These are phyloP conservation scores for Lasioglossum pauxillum DNA, from an alignment of 2,888 invertebrate genomes.

Conservation along the genomic window DNA sequence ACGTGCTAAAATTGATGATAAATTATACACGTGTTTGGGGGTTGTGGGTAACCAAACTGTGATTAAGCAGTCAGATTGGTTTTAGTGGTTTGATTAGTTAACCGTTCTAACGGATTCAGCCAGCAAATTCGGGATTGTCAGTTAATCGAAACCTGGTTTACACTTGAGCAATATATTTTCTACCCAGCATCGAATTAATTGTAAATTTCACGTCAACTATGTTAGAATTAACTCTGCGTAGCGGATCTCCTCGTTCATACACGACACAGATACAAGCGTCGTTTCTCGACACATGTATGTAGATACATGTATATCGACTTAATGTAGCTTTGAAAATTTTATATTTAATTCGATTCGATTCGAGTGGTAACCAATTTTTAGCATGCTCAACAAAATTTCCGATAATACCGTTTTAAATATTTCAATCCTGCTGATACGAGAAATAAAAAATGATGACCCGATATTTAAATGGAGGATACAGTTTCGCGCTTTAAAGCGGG, in stretches of 20 bases:
- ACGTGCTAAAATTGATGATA: not conserved
- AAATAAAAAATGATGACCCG: not conserved
- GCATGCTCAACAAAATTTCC: not conserved
- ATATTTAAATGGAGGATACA: not conserved
- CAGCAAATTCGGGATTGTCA: not conserved
- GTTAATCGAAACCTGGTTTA: not conserved
- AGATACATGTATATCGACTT: not conserved
- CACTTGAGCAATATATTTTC: not conserved
- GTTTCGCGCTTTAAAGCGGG: not conserved
- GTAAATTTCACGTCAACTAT: not conserved
- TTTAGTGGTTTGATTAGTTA: conserved; percentile 15
- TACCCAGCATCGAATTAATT: not conserved
- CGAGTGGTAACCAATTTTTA: too few species aligned
- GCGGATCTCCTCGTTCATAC: too few species aligned
- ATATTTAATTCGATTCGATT: not conserved
- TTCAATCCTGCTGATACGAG: not conserved
- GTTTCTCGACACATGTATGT: too few species aligned
- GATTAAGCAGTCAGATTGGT: conserved; percentile 30
- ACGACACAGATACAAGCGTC: too few species aligned
- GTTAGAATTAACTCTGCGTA: not conserved
- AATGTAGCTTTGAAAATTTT: not conserved
- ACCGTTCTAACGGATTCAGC: not conserved
- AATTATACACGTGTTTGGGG: conserved; percentile 14
- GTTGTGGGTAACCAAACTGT: conserved; percentile 13
- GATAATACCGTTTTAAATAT: not conserved